These are phyloP conservation scores for Pararge aegeria DNA, from an alignment of 1,140 invertebrate species.

Conservation along the genomic window DNA sequence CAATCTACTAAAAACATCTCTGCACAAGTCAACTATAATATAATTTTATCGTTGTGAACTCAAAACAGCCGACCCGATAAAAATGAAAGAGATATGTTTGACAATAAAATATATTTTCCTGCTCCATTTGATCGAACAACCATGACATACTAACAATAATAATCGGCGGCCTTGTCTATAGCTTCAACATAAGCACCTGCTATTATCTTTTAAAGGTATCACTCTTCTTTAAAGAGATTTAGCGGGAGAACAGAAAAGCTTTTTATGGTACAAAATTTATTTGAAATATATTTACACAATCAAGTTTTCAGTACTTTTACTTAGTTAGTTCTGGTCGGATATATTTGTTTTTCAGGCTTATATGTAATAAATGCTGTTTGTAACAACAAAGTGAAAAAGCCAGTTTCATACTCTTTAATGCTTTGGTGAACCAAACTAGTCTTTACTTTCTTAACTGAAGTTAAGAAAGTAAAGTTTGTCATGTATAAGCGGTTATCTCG, in stretches of 20 bases:
- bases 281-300: too few species aligned
- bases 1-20: neutral
- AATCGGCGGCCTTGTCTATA: constrained; percentile 24
- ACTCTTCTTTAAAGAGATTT: constrained; percentile 2
- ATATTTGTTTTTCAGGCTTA: too few species aligned
- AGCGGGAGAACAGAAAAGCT: neutral
- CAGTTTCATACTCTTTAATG: too few species aligned
- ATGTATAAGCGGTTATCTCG: too few species aligned
- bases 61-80: constrained; percentile 12
- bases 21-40: neutral
- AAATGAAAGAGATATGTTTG: constrained; percentile 11
- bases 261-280: too few species aligned
- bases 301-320: too few species aligned
- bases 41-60: neutral
- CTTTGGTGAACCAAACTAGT: too few species aligned
- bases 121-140: constrained; percentile 15
- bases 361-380: too few species aligned
- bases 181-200: neutral
- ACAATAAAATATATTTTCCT: constrained; percentile 21
- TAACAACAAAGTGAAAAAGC: too few species aligned
- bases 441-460: too few species aligned
- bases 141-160: constrained; percentile 36
- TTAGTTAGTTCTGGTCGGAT: too few species aligned
- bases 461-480: too few species aligned
- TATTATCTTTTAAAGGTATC: constrained; percentile 1